Conservation (phyloP, 2,888 invertebrate species). For the Dolichomitus sp. region DNA sequence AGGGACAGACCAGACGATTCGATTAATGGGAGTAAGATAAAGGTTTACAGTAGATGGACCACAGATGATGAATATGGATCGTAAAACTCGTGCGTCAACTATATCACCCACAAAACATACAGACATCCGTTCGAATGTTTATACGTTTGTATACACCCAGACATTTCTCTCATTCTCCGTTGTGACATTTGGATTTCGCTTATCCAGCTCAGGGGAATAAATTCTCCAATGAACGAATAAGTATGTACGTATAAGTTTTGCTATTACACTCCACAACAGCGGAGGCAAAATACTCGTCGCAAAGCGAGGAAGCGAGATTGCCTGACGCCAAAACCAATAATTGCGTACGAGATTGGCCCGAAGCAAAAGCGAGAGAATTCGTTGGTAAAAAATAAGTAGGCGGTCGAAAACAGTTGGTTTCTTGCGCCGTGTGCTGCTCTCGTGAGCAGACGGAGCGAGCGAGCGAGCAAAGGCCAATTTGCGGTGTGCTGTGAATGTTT, state of each 20-base stretch:
- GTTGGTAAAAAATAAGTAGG: slow-evolving; percentile 73
- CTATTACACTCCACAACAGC: background rate
- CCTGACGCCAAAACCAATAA: slow-evolving; percentile 79
- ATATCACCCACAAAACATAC: background rate
- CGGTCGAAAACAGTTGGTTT: slow-evolving; percentile 79
- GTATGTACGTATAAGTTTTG: slow-evolving; percentile 20
- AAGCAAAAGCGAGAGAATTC: slow-evolving; percentile 57
- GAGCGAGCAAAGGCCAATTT: slow-evolving; percentile 81
- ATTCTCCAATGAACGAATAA: slow-evolving; percentile 30
- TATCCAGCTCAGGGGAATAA: slow-evolving; percentile 11
- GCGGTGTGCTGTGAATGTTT: slow-evolving; percentile 85
- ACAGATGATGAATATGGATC: background rate
- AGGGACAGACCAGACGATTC: slow-evolving; percentile 22
- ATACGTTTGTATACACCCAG: background rate
- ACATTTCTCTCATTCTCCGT: background rate
- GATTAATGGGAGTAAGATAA: slow-evolving; percentile 52
- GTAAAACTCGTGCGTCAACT: slow-evolving; percentile 19
- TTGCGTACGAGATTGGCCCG: slow-evolving; percentile 76
- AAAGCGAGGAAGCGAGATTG: slow-evolving; percentile 61
- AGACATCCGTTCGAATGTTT: background rate
- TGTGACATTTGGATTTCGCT: background rate
- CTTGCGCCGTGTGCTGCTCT: slow-evolving; percentile 68
- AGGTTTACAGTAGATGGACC: slow-evolving; percentile 13
- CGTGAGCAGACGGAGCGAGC: slow-evolving; percentile 31
- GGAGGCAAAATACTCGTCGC: slow-evolving; percentile 38